Conservation (phyloP, 2,113 vertebrate genomes). For the Acrocephalus arundinaceus region DNA sequence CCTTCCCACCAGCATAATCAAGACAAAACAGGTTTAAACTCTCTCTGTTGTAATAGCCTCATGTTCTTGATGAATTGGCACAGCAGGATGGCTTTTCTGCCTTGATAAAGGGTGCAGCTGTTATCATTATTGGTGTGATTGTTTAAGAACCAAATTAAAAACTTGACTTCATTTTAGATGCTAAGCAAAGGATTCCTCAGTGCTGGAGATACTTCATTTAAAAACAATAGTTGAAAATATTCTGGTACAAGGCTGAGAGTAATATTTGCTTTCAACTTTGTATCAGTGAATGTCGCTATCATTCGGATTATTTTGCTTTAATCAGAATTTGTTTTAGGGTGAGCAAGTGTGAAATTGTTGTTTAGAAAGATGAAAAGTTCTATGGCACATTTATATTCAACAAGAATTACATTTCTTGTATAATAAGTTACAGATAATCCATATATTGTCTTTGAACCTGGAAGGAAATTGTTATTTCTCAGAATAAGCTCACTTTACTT, state of each 20-base stretch:
- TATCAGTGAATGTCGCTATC: neutral
- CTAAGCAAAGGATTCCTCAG: neutral
- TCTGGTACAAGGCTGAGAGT: neutral
- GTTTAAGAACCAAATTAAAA: slow-evolving; percentile 19
- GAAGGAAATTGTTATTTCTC: neutral
- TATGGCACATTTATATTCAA: neutral
- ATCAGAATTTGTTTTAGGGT: neutral
- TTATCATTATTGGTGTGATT: neutral
- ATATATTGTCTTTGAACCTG: neutral
- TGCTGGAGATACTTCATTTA: neutral
- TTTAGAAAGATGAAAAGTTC: neutral
- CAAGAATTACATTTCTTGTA: neutral
- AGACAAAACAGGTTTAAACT: slow-evolving; percentile 1
- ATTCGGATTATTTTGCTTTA: neutral
- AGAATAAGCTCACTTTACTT: neutral
- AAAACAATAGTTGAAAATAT: neutral
- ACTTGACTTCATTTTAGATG: neutral
- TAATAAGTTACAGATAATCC: neutral
- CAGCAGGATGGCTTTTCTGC: neutral
- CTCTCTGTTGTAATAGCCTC: neutral
- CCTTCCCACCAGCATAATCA: neutral
- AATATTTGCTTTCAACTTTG: neutral
- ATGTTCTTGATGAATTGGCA: slow-evolving; percentile 9
- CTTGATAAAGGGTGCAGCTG: slow-evolving; percentile 24
- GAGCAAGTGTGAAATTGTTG: neutral